Conservation (phyloP, 2,113 vertebrate species). For the Vanacampus margaritifer region DNA sequence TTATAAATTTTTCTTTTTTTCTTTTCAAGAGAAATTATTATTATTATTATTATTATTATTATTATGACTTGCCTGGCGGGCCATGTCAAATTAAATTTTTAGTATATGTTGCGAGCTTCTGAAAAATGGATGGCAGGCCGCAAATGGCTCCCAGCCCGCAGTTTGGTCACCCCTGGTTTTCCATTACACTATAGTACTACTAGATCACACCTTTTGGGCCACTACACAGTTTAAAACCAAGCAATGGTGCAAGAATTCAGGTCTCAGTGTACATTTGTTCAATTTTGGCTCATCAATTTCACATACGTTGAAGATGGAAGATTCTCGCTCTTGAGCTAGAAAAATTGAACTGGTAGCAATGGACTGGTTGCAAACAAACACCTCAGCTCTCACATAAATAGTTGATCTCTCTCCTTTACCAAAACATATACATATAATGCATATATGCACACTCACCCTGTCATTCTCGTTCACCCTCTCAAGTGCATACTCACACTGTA, state of each 20-base stretch:
- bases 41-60: too few species aligned
- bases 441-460: constrained; percentile 16
- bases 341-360: not conserved
- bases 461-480: not conserved
- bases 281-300: not conserved
- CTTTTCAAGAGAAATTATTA: too few species aligned
- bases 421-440: constrained; percentile 18
- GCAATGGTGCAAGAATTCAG: not conserved
- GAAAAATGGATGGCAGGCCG: too few species aligned
- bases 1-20: too few species aligned
- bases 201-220: too few species aligned
- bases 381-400: not conserved
- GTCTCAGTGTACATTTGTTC: not conserved
- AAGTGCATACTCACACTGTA: constrained; percentile 7
- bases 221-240: too few species aligned
- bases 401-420: not conserved
- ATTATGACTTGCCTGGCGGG: too few species aligned
- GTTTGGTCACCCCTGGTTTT: too few species aligned
- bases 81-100: too few species aligned
- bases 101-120: too few species aligned
- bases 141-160: too few species aligned
- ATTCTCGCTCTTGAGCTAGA: not conserved
- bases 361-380: not conserved
- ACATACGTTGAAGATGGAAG: not conserved
- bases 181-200: too few species aligned